Percentiles rank a stretch among this genome's conserved stretches.
Evolutionary conservation across 2,888 invertebrate genomes (phyloP).

Genomic region (Plusia festucae): DNA sequence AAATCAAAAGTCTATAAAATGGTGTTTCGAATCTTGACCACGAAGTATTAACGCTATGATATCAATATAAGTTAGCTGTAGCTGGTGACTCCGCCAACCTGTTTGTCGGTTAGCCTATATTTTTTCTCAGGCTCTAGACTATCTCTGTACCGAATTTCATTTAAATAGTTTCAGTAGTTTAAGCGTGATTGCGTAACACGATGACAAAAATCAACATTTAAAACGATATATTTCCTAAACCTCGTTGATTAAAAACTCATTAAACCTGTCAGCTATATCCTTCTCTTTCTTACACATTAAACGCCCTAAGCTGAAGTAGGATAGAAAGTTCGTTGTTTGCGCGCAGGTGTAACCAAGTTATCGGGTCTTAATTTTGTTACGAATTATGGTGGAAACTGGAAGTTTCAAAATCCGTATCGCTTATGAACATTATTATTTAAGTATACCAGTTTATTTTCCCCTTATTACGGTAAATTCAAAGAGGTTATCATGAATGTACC

Average conservation of each 20-base stretch:
- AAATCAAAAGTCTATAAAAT: too few relatives aligned
- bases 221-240: background rate
- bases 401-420: background rate
- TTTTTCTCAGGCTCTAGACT: too few relatives aligned
- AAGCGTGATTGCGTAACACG: too few relatives aligned
- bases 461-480: too few relatives aligned
- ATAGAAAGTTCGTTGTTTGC: conserved; percentile 23
- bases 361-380: conserved; percentile 15
- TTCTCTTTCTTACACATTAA: conserved; percentile 8
- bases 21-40: too few relatives aligned
- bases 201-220: background rate
- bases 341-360: conserved; percentile 35
- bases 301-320: conserved; percentile 1
- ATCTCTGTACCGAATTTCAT: too few relatives aligned
- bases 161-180: too few relatives aligned
- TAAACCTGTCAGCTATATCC: conserved; percentile 17
- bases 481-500: too few relatives aligned
- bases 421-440: conserved; percentile 20
- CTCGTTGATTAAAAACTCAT: conserved; percentile 29
- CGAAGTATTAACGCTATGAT: too few relatives aligned
- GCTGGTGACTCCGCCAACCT: too few relatives aligned
- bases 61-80: too few relatives aligned
- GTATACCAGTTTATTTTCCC: background rate
- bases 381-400: background rate
- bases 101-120: too few relatives aligned